These are phyloP conservation scores for Drosophila biarmipes DNA, from an alignment of 1,140 invertebrate species.

Conservation along the genomic window DNA sequence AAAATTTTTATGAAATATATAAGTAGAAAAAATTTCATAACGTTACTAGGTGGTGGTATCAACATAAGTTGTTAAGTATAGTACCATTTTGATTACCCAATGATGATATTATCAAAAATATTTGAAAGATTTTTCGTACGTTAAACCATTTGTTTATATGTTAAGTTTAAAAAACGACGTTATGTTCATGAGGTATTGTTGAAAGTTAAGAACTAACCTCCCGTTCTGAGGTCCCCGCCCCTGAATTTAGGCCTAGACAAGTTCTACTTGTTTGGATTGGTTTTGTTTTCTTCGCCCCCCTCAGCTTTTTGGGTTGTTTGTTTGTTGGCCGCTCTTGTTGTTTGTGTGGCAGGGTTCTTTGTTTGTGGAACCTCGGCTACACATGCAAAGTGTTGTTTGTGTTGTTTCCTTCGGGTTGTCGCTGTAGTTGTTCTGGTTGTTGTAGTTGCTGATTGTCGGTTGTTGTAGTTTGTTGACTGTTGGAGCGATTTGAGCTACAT, in stretches of 20 bases:
- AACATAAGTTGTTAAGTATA: too few relatives aligned
- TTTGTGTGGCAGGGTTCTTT: slow-evolving; percentile 36
- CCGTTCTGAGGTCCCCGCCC: neutral
- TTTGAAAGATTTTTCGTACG: too few relatives aligned
- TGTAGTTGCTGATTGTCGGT: slow-evolving; percentile 49
- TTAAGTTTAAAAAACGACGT: too few relatives aligned
- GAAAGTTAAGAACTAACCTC: neutral
- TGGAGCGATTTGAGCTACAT: slow-evolving; percentile 67
- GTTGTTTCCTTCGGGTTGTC: slow-evolving; percentile 45
- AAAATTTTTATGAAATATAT: neutral
- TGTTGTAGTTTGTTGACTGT: slow-evolving; percentile 52
- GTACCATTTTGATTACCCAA: too few relatives aligned
- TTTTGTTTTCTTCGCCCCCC: slow-evolving; percentile 40
- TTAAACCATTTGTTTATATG: too few relatives aligned
- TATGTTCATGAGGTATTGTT: too few relatives aligned
- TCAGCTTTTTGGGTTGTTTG: slow-evolving; percentile 36
- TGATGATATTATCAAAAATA: neutral
- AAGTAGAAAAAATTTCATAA: neutral
- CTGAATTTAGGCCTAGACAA: slow-evolving; percentile 72
- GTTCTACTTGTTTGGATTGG: slow-evolving; percentile 71
- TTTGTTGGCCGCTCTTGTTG: slow-evolving; percentile 35
- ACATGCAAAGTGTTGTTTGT: slow-evolving; percentile 78
- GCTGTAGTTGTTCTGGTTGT: slow-evolving; percentile 18
- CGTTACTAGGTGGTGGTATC: too few relatives aligned
- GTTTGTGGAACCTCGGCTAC: slow-evolving; percentile 56